Conservation (phyloP, 2,888 invertebrate species). For the Drosophila borborema region DNA sequence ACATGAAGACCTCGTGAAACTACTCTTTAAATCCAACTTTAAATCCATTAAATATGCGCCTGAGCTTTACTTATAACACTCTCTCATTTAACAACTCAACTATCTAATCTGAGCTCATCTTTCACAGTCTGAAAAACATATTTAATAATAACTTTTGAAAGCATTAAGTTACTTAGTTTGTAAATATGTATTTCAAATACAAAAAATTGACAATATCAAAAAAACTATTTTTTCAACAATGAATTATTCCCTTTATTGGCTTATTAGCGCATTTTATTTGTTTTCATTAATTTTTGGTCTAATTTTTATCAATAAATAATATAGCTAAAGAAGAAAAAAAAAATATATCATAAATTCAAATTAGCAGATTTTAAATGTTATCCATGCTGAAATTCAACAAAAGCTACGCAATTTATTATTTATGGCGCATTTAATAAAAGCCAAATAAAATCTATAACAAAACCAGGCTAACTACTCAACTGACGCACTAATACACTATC, state of each 20-base stretch:
- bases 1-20: too few relatives aligned
- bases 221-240: too few relatives aligned
- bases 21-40: too few relatives aligned
- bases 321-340: constrained; percentile 12
- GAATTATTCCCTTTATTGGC: constrained; percentile 3
- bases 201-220: too few relatives aligned
- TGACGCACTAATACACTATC: constrained; percentile 6
- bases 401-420: constrained; percentile 64
- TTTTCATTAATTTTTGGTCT: background rate
- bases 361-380: constrained; percentile 75
- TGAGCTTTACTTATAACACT: too few relatives aligned
- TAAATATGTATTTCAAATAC: too few relatives aligned
- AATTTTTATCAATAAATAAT: constrained; percentile 40
- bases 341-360: constrained; percentile 62
- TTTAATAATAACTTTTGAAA: background rate
- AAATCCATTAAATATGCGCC: too few relatives aligned
- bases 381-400: constrained; percentile 67
- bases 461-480: background rate
- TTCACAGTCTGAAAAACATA: background rate
- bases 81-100: too few relatives aligned
- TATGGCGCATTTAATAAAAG: constrained; percentile 65
- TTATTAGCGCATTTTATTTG: background rate
- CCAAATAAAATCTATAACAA: constrained; percentile 52
- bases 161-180: background rate
- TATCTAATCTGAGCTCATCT: too few relatives aligned